Base-by-base conservation (phyloP, 1,140 invertebrate species). In the Babylonia areolata region DNA sequence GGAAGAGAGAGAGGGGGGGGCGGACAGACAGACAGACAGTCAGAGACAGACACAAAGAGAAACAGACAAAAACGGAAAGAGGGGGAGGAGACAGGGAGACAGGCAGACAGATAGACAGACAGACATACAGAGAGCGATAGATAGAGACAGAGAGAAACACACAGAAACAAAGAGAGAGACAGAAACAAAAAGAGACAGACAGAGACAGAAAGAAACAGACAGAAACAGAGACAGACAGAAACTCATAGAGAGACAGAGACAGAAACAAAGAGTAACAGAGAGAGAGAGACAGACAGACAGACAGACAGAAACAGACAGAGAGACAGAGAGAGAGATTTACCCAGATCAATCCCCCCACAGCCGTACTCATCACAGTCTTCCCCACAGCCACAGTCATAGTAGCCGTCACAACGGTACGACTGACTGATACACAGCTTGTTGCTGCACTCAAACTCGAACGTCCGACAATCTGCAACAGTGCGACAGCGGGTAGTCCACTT, bases 331-430 rank as follows among this genome's bases (percentile, higher is more conserved):
- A 51, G 46, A 51, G n/a, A n/a, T n/a, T n/a, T n/a, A n/a, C n/a
- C n/a, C n/a, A n/a, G n/a, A n/a, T n/a, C n/a, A n/a, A n/a, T n/a
- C n/a, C 89, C 88, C 0, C 73, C 85, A 81, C 92, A 92, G 28
- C 84, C 85, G 46, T 81, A 64, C 64, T 92, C 92, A 73, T 92
- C 92, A 85, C 92, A 92, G 69, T 86, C 84, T 6, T 33, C 75
- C 9, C 83, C 84, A 80, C 90, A 92, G 0, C 91, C 92, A 69
- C 92, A 92, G 85, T 92, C 92, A 64, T 92, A 89, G 85, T 87
- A 88, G 6, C 88, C 89, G 80, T 92, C 91, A 87, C 91, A 92
- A 11, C 87, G 85, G 73, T 91, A 92, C 1, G 91, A 89, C 75
- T 87, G 75, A 35, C 88, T 87, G 39, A 92, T 73, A 85, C 92